Evolutionary conservation across 2,888 invertebrate genomes (phyloP).

Genomic region (Hirtodrosophila histrioides): DNA sequence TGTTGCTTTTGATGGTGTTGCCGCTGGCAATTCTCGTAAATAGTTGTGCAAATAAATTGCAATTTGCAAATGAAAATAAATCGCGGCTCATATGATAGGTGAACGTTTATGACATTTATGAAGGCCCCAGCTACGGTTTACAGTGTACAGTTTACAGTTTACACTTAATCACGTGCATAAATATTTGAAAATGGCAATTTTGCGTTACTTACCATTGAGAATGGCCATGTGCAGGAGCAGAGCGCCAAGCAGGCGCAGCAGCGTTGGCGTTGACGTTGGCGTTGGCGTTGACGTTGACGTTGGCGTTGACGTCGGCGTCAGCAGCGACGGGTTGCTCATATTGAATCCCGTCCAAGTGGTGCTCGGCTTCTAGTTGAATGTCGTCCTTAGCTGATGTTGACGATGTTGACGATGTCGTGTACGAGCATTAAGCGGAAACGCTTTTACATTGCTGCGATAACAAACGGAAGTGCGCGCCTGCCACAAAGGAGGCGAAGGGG

Average conservation of each 20-base stretch:
- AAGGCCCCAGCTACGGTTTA: conserved; percentile 17
- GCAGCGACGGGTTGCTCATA: conserved; percentile 59
- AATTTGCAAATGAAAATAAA: conserved; percentile 58
- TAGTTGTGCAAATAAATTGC: conserved; percentile 73
- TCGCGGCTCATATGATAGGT: conserved; percentile 61
- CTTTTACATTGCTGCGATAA: conserved; percentile 77
- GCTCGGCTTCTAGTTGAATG: conserved; percentile 55
- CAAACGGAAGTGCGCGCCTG: conserved; percentile 73
- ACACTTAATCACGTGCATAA: conserved; percentile 69
- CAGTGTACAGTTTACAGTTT: conserved; percentile 14
- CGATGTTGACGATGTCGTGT: conserved; percentile 39
- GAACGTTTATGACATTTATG: conserved; percentile 51
- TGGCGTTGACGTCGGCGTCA: conserved; percentile 3
- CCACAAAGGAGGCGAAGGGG: conserved; percentile 36
- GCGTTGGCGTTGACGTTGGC: no score
- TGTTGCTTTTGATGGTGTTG: conserved; percentile 21
- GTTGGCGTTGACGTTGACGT: no score
- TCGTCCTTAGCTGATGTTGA: conserved; percentile 33
- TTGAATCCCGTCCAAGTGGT: conserved; percentile 73
- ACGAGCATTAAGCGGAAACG: conserved; percentile 60
- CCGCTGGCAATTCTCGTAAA: conserved; percentile 57
- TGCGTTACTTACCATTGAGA: conserved; percentile 59
- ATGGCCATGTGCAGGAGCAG: conserved; percentile 41
- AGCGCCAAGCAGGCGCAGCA: conserved; percentile 40
- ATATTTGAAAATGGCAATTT: conserved; percentile 46